Evolutionary conservation across 2,888 invertebrate genomes (phyloP).

Genomic region (Polydrusus cervinus): DNA sequence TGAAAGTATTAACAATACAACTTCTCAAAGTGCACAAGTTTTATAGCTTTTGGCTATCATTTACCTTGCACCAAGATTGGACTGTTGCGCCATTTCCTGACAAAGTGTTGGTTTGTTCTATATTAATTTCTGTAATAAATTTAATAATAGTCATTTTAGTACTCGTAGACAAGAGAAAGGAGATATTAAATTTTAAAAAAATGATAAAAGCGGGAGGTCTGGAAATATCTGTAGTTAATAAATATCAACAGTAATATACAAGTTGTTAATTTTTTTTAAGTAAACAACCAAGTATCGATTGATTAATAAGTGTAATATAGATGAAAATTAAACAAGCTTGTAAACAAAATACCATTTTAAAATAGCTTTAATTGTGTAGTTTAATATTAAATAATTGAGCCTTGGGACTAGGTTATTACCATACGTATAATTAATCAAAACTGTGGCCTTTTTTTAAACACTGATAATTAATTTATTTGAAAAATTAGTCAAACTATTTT

Average conservation of each 20-base stretch:
- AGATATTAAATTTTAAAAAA: conserved; percentile 10
- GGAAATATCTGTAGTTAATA: not conserved
- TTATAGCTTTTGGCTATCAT: conserved; percentile 14
- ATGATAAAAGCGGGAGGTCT: conserved; percentile 1
- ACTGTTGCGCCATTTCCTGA: conserved; percentile 8
- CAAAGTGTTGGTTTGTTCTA: conserved; percentile 7
- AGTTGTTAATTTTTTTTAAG: not conserved
- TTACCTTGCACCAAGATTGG: conserved; percentile 20
- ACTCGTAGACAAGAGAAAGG: conserved; percentile 4
- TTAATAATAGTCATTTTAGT: conserved; percentile 7
- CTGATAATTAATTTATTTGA: too few relatives aligned
- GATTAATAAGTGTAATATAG: not conserved
- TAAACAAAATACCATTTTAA: not conserved
- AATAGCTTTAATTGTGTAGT: too few relatives aligned
- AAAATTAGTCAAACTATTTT: too few relatives aligned
- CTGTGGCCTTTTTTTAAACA: too few relatives aligned
- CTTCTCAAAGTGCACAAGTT: not conserved
- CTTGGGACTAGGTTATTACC: too few relatives aligned
- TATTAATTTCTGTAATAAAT: not conserved
- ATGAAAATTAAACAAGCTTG: not conserved
- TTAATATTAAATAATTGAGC: too few relatives aligned
- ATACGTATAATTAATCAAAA: too few relatives aligned
- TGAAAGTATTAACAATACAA: conserved; percentile 12
- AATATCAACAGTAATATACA: not conserved
- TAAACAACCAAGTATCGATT: not conserved